Evolutionary conservation across 1,140 invertebrate species (phyloP).

Genomic region (Alviniconcha marisindica): DNA sequence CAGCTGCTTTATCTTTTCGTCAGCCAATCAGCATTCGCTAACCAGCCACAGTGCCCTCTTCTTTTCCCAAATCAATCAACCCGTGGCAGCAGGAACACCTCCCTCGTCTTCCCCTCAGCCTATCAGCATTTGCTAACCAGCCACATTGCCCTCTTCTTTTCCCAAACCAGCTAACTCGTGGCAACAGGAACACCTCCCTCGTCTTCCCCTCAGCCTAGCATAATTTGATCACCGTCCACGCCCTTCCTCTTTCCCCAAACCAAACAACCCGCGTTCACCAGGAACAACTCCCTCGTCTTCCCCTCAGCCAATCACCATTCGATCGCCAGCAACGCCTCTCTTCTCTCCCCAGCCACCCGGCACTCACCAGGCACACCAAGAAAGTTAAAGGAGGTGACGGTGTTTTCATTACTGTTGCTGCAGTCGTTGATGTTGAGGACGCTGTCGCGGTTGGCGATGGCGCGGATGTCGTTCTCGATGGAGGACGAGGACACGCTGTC

Average conservation of each 20-base stretch:
- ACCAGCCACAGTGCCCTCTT: no score
- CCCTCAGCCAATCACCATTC: not conserved
- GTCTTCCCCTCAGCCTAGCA: not conserved
- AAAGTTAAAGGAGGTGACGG: slow-evolving; percentile 42
- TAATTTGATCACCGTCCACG: not conserved
- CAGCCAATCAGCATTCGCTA: no score
- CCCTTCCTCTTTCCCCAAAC: not conserved
- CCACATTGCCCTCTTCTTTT: no score
- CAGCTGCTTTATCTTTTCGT: no score
- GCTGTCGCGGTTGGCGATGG: slow-evolving; percentile 49
- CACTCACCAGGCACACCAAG: slow-evolving; percentile 13
- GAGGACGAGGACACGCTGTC: slow-evolving; percentile 46
- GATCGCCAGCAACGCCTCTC: not conserved
- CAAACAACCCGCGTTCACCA: not conserved
- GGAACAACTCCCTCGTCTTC: not conserved
- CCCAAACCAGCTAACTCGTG: no score
- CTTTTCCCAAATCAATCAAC: no score
- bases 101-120: no score
- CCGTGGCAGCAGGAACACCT: no score
- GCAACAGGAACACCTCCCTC: not conserved
- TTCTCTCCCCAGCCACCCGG: no score
- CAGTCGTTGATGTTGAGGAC: slow-evolving; percentile 47
- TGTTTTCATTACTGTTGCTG: slow-evolving; percentile 48
- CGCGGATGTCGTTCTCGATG: slow-evolving; percentile 53
- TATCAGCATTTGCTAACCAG: not conserved